phyloP scores from a whole-genome alignment of 2,797 vertebrate genomes.

The Trematocara caparti region DNA sequence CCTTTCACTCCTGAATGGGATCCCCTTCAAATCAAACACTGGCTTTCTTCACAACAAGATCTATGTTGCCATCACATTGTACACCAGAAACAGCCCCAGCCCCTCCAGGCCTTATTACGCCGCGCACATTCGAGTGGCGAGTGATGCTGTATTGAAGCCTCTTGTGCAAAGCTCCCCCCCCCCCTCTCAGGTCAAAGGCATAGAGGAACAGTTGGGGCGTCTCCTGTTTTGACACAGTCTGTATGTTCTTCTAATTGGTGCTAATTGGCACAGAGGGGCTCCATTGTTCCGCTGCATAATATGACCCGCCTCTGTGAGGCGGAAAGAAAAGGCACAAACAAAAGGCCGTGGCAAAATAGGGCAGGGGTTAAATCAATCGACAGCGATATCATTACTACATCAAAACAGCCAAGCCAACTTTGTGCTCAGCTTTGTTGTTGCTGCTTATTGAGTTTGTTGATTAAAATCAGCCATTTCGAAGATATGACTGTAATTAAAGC shows the following conservation, averaged over 20 bases:
- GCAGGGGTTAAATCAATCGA: slow-evolving; percentile 60
- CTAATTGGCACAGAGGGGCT: slow-evolving; percentile 76
- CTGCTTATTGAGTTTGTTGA: background rate
- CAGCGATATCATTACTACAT: slow-evolving; percentile 62
- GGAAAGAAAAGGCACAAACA: slow-evolving; percentile 60
- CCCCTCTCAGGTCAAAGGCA: slow-evolving; percentile 59
- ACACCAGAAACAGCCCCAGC: slow-evolving; percentile 29
- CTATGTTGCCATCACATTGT: slow-evolving; percentile 47
- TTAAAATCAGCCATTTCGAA: background rate
- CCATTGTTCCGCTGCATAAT: slow-evolving; percentile 74
- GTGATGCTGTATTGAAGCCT: slow-evolving; percentile 58
- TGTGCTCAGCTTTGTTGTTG: background rate
- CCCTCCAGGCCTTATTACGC: slow-evolving; percentile 33
- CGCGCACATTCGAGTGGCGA: slow-evolving; percentile 30
- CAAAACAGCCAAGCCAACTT: slow-evolving; percentile 6
- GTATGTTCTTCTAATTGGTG: slow-evolving; percentile 81
- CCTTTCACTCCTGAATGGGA: slow-evolving; percentile 55
- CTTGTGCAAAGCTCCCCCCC: slow-evolving; percentile 36
- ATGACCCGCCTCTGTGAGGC: slow-evolving; percentile 52
- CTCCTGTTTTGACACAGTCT: slow-evolving; percentile 75
- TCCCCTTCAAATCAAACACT: slow-evolving; percentile 61
- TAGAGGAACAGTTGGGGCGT: slow-evolving; percentile 64
- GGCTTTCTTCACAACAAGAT: slow-evolving; percentile 51
- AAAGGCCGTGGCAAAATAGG: slow-evolving; percentile 54
- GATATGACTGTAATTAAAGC: background rate